phyloP scores from a whole-genome alignment of 2,797 vertebrate species.

The Ceyx erithaca region DNA sequence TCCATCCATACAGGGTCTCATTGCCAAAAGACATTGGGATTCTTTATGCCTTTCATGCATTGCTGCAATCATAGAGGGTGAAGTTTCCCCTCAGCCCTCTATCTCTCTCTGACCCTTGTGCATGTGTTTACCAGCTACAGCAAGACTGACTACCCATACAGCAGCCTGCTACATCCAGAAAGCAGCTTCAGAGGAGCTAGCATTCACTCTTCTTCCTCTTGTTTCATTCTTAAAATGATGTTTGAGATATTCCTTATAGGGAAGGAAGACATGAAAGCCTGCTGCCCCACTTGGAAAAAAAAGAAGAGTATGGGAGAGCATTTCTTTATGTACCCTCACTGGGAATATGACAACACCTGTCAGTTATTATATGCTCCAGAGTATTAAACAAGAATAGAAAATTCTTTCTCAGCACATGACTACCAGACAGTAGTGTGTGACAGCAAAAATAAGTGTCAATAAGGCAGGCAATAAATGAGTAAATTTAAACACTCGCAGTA shows the following conservation, averaged over 20 bases:
- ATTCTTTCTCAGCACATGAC: background rate
- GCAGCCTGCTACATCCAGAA: background rate
- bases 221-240: background rate
- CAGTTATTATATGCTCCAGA: background rate
- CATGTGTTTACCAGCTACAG: background rate
- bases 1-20: accelerated
- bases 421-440: background rate
- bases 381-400: background rate
- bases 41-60: background rate
- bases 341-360: background rate
- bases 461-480: background rate
- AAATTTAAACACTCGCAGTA: background rate
- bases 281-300: background rate
- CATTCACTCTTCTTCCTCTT: background rate
- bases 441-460: background rate
- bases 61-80: accelerated
- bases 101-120: background rate
- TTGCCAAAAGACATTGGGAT: background rate
- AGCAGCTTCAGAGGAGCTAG: background rate
- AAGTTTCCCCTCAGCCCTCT: background rate
- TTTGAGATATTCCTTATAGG: background rate
- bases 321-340: background rate
- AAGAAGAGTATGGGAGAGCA: background rate
- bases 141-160: background rate
- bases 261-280: background rate